Evolutionary conservation across 2,113 vertebrate species (phyloP), one percentile per base, ranked within the genome.

Genomic region (Manacus vitellinus): DNA sequence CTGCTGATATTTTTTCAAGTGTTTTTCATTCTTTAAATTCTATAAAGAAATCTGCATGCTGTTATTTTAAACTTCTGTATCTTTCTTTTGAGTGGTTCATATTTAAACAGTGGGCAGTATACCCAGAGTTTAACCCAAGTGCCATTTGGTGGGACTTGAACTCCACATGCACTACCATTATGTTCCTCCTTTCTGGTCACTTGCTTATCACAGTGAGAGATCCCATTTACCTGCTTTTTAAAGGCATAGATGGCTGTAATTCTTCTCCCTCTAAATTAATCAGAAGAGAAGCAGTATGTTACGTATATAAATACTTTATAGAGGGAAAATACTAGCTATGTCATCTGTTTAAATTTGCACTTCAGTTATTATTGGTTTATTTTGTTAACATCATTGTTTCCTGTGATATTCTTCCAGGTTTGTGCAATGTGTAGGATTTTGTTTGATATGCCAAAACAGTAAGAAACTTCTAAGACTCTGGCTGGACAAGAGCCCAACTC

Each of bases 1-100:
- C 97, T 98, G 97, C 98, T 97, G 97, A 96, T 99, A 98, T 99
- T 99, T 99, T 98, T 97, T 97, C 99, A 99, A 99, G 99, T 99
- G 99, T 99, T 99, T 99, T 98, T 98, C 98, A 99, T 99, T 98
- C 97, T 97, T 98, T 97, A 98, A 98, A 98, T 98, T 98, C 97
- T 98, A 98, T 97, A 97, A 97, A 98, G 97, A 98, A 98, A 98
- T 97, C 97, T 96, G 96, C 88, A 97, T 97, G 97, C 97, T 98
- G 98, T 98, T 98, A 98, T 98, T 98, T 98, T 98, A 98, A 98
- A 98, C 98, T 98, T 98, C 97, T 89, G 97, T 95, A 96, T 98
- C 95, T 97, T 94, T 97, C 95, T 92, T 96, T 94, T 92, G 77
- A 93, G 86, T n/a, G 28, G 94, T 87, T 97, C 95, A 85, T 95